Evolutionary conservation across 1,140 invertebrate genomes (phyloP), one percentile per base, ranked within the genome.

Genomic region (Ericerus pela): DNA sequence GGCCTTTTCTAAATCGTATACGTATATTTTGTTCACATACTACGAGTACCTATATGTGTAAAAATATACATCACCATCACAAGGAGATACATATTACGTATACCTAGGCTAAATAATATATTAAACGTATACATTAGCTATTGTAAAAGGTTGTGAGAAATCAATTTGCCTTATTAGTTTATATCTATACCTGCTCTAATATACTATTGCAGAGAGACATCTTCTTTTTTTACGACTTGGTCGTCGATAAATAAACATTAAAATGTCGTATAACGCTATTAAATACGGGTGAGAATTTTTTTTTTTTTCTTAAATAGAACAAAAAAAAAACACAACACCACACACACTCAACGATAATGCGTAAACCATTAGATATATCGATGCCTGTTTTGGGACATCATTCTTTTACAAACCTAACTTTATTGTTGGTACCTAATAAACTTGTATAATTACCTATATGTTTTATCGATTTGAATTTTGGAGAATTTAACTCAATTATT

Each of bases 241-340:
- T 47, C 41, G 41, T 47, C 41, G 41, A 47, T 47, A 47, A 47
- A 47, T 47, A 47, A 47, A 47, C 41, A 47, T 47, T 47, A 47
- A 47, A 47, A 47, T 47, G 41, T 47, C 41, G 41, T 47, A 47
- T 24, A 47, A 24, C 41, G 41, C 41, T 47, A 47, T 47, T 47
- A 47, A 47, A 47, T 47, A 47, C 41, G 41, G 41, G 41, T 47
- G 41, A 47, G 41, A 47, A 47, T 47, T 24, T 47, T 47, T 47
- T 47, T n/a, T n/a, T n/a, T n/a, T n/a, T n/a, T n/a, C n/a, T n/a
- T n/a, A n/a, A n/a, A n/a, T n/a, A n/a, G n/a, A n/a, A n/a, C n/a
- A n/a, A n/a, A n/a, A n/a, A n/a, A n/a, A n/a, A n/a, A n/a, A n/a
- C n/a, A n/a, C n/a, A n/a, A n/a, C n/a, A n/a, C n/a, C n/a, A n/a